Evolutionary conservation across 1,140 invertebrate species (phyloP), one percentile per base, ranked within the genome.

Genomic region (Stegodyphus mimosarum): DNA sequence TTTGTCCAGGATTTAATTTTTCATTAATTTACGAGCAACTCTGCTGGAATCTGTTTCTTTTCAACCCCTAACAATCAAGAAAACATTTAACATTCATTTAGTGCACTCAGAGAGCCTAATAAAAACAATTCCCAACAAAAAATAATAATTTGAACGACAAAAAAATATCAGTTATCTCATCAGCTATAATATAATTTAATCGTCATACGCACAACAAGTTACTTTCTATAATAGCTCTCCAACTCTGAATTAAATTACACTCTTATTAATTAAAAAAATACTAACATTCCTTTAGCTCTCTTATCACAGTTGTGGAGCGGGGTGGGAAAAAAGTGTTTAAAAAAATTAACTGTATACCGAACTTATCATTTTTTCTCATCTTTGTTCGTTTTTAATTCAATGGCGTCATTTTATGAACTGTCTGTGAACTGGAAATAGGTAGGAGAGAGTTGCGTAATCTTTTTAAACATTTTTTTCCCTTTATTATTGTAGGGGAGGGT

Each of bases 211-310:
- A 33, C 67, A 71, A 72, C 78, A 72, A 80, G 78, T 80, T 80
- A 60, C 78, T 69, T 53, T 80, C 78, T 80, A 72, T 72, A 72
- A 80, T 80, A 80, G 69, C 67, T 80, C 55, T 48, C 50, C 76
- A 78, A 53, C 49, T 69, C 76, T 60, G 78, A 71, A 80, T 80
- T 80, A 72, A 80, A 80, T 80, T 72, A 80, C 52, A 17, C 51
- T 72, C 67, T 80, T 80, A 80, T 80, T 80, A 80, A 80, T 80
- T 80, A 80, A 80, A 80, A 80, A 80, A 80, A 80, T 80, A 71
- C n/a, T 72, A 80, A 80, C 78, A 63, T 33, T 79, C 51, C 66
- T 70, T 79, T 70, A 63, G 69, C 69, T 70, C 49, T 52, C 69
- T 78, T 78, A 78, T 78, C 76, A 69, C 64, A 53, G 48, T 60